phyloP scores from a whole-genome alignment of 1,140 invertebrate species.

The Apis laboriosa region DNA sequence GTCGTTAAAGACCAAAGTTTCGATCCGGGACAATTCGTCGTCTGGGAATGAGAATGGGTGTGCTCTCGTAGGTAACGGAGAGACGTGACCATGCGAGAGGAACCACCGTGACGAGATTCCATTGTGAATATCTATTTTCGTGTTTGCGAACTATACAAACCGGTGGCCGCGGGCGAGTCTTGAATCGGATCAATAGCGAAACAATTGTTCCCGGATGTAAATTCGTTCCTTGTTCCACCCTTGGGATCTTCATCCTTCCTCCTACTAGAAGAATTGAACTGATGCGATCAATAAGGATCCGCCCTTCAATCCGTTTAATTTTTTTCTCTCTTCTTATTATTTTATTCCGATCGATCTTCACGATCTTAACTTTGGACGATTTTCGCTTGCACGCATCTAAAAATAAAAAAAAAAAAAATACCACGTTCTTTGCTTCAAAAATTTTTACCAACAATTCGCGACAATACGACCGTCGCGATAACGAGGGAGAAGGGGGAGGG shows the following conservation, averaged over 20 bases:
- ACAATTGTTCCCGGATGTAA: slow-evolving; percentile 29
- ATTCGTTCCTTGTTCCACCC: slow-evolving; percentile 10
- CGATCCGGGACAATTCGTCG: slow-evolving; percentile 36
- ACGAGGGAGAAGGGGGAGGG: no score
- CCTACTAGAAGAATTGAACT: background rate
- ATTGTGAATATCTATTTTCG: slow-evolving; percentile 44
- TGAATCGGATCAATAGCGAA: slow-evolving; percentile 43
- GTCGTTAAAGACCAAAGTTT: slow-evolving; percentile 70
- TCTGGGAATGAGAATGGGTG: slow-evolving; percentile 5
- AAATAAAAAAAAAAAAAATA: no score
- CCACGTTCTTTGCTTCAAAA: no score
- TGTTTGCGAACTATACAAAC: slow-evolving; percentile 34
- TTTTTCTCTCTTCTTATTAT: background rate
- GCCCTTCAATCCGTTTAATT: no score
- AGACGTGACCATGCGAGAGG: slow-evolving; percentile 46
- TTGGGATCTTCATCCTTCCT: background rate
- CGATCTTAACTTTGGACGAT: no score
- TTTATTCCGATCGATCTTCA: no score
- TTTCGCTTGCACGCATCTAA: no score
- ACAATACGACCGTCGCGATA: background rate
- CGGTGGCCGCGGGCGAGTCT: background rate
- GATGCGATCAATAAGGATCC: background rate
- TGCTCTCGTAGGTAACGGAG: slow-evolving; percentile 5
- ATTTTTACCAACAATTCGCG: background rate
- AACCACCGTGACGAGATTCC: slow-evolving; percentile 18